phyloP scores from a whole-genome alignment of 2,888 invertebrate species.

The Synergus umbraculus region DNA sequence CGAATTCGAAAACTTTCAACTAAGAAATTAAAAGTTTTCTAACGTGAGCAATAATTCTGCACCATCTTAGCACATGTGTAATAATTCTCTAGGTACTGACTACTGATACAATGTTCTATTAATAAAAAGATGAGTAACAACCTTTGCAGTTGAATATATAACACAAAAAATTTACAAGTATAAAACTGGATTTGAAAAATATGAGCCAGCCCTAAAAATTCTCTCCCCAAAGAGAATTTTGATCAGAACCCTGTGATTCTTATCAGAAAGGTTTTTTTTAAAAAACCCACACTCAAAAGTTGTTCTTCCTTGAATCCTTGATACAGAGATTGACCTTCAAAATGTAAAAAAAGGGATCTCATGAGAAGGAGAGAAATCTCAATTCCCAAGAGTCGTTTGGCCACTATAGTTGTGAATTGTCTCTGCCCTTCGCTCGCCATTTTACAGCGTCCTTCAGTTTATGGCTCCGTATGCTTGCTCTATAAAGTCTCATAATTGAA shows the following conservation, averaged over 20 bases:
- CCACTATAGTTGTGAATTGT: slow-evolving; percentile 33
- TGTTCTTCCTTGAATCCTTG: neutral
- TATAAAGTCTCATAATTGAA: slow-evolving; percentile 33
- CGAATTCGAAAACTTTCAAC: neutral
- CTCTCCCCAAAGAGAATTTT: neutral
- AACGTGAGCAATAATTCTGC: too few relatives aligned
- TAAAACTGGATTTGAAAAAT: neutral
- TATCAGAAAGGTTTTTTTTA: neutral
- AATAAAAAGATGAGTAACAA: neutral
- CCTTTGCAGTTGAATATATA: neutral
- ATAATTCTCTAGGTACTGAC: neutral
- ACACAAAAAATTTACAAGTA: neutral
- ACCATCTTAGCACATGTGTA: too few relatives aligned
- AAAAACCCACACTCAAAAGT: neutral
- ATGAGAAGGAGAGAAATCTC: slow-evolving; percentile 25
- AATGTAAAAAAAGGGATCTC: slow-evolving; percentile 18
- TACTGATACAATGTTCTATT: neutral
- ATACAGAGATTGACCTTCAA: slow-evolving; percentile 5
- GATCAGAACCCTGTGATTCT: neutral
- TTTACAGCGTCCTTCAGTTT: slow-evolving; percentile 30
- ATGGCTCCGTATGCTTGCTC: slow-evolving; percentile 2
- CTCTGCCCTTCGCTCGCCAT: slow-evolving; percentile 33
- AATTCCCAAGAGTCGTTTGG: slow-evolving; percentile 36
- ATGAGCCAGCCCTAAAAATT: neutral
- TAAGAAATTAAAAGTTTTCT: too few relatives aligned